Percentiles rank a stretch among this genome's conserved stretches.
phyloP scores from a whole-genome alignment of 2,797 vertebrate genomes.

The Telmatherina bonti region DNA sequence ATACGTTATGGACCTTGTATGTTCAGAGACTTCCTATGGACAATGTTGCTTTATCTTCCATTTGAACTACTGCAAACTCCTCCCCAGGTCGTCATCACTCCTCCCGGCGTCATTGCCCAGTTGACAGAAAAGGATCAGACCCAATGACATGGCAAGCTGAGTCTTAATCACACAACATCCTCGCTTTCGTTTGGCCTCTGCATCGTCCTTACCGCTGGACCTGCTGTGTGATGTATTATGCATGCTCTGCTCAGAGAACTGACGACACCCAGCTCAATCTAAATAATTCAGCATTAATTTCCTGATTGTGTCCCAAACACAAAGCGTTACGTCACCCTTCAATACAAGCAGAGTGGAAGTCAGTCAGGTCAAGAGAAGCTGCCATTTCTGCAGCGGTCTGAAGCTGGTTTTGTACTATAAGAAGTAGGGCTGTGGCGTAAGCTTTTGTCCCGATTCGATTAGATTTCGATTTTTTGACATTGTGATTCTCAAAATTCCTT shows the following conservation, averaged over 20 bases:
- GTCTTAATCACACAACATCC: conserved; percentile 31
- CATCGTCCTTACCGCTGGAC: conserved; percentile 42
- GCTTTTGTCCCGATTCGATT: no score
- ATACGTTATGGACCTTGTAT: no score
- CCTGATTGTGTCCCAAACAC: conserved; percentile 41
- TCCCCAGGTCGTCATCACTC: no score
- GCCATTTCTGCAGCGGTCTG: conserved; percentile 3
- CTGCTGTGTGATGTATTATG: conserved; percentile 61
- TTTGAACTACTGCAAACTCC: no score
- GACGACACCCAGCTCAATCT: conserved; percentile 32
- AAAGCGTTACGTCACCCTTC: background rate
- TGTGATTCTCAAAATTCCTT: no score
- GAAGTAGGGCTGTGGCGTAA: no score
- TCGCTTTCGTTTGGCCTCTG: conserved; percentile 13
- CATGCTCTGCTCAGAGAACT: conserved; percentile 44
- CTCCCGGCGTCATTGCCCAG: no score
- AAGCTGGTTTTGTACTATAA: background rate
- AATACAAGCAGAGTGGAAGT: background rate
- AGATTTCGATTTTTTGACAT: no score
- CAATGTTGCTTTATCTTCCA: background rate
- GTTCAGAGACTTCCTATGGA: no score
- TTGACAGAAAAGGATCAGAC: background rate
- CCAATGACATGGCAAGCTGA: background rate
- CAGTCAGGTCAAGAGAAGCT: background rate
- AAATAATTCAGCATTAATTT: conserved; percentile 76